These are phyloP conservation scores for Nestor notabilis DNA, from an alignment of 2,113 vertebrate species.

Conservation along the genomic window DNA sequence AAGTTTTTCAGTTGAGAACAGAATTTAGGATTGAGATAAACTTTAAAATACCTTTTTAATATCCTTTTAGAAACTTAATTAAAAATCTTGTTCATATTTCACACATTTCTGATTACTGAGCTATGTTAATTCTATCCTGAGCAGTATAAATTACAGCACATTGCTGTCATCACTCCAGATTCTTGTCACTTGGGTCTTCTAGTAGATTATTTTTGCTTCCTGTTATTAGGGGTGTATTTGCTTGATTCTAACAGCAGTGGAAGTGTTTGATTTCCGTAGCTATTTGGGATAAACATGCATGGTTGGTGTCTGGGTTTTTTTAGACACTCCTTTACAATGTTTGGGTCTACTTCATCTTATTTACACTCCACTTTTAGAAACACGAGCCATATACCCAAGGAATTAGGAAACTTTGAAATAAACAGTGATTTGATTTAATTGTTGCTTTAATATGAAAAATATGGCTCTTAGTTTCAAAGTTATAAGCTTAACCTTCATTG, in stretches of 20 bases:
- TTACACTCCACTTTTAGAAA: neutral
- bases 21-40: neutral
- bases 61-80: neutral
- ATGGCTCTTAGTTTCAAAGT: neutral
- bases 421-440: neutral
- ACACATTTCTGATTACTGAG: neutral
- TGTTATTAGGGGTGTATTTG: neutral
- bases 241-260: neutral
- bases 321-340: neutral
- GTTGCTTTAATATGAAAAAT: neutral
- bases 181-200: neutral
- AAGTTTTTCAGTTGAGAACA: neutral
- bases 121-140: neutral
- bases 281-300: neutral
- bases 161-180: neutral
- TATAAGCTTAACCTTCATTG: neutral
- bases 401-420: neutral
- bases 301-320: neutral
- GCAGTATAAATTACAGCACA: neutral
- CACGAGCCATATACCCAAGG: neutral
- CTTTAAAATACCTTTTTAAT: neutral
- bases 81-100: neutral
- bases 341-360: neutral
- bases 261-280: neutral
- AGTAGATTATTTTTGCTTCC: neutral